These are phyloP conservation scores for Leptinotarsa rubiginosa DNA, from an alignment of 2,888 invertebrate genomes.

Conservation along the genomic window DNA sequence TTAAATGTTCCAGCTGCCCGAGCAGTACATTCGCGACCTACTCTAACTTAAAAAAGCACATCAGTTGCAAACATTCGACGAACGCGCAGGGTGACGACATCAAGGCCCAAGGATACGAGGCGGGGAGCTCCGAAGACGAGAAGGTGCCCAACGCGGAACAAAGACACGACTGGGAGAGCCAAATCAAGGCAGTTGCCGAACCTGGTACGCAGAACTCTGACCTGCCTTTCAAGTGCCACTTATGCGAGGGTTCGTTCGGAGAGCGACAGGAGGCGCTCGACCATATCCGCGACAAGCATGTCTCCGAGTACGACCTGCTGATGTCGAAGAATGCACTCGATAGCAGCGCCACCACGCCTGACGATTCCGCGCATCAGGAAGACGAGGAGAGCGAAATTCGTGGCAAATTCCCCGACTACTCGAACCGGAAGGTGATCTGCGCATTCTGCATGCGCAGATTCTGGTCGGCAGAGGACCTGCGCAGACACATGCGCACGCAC, in stretches of 20 bases:
- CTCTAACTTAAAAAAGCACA: conserved; percentile 83
- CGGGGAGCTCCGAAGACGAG: conserved; percentile 65
- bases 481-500: conserved; percentile 94
- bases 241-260: conserved; percentile 89
- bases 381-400: conserved; percentile 79
- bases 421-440: conserved; percentile 89
- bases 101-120: conserved; percentile 65
- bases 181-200: conserved; percentile 49
- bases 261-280: conserved; percentile 84
- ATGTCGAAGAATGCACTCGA: conserved; percentile 84
- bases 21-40: conserved; percentile 85
- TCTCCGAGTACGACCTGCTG: conserved; percentile 83
- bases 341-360: conserved; percentile 68
- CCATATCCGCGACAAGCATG: conserved; percentile 82
- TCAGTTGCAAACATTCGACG: conserved; percentile 76
- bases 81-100: conserved; percentile 64
- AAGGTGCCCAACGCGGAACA: conserved; percentile 63
- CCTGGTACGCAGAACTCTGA: conserved; percentile 69
- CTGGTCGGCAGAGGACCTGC: conserved; percentile 94
- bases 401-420: conserved; percentile 87
- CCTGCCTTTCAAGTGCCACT: conserved; percentile 90
- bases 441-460: conserved; percentile 93
- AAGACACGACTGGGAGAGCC: conserved; percentile 58
- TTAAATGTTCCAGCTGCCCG: conserved; percentile 83
- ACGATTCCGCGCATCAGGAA: conserved; percentile 67